Base-by-base conservation (phyloP, 2,113 vertebrate species). In the Anser cygnoides region DNA sequence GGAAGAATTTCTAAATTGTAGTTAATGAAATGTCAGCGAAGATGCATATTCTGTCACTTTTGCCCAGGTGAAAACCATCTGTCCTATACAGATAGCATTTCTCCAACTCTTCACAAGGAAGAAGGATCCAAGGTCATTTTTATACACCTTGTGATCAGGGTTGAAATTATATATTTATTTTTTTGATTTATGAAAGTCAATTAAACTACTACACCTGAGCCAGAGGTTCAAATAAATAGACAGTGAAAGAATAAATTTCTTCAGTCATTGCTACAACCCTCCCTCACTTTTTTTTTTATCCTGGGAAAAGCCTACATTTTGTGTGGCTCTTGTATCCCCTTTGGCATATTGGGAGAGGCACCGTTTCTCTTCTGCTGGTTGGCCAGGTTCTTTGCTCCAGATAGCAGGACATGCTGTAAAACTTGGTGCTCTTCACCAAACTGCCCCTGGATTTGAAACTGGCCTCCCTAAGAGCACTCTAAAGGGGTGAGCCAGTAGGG, bases 11-110 rank as follows among this genome's bases (percentile, higher is more conserved):
- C 85, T 93, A 94, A 97, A 96, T 93, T 95, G 90, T 89, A 88
- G 92, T 93, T 97, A 97, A 97, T 97, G 96, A 81, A 96, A 97
- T 96, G 94, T 97, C 96, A 97, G 68, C 92, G 78, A 92, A 96
- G 96, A 97, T 92, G 65, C 95, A 97, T 94, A 91, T 93, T 94
- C 93, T 97, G 95, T 97, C 96, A 96, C 77, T 95, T 89, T 91
- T 2, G 9, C 65, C 66, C 84, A 94, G 93, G 91, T 97, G 89
- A 97, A 97, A 96, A 58, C 93, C 93, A 96, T 96, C 95, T 97
- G 96, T 96, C 44, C 67, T 73, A 58, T 52, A 57, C 16, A 95
- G 96, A 97, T 96, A 95, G 76, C 86, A 63, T 90, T 94, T 72
- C 89, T 93, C 70, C 58, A 85, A 62, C 74, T 93, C 78, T 49